Conservation (phyloP, 2,888 invertebrate genomes). For the Ennomos fuscantarius region DNA sequence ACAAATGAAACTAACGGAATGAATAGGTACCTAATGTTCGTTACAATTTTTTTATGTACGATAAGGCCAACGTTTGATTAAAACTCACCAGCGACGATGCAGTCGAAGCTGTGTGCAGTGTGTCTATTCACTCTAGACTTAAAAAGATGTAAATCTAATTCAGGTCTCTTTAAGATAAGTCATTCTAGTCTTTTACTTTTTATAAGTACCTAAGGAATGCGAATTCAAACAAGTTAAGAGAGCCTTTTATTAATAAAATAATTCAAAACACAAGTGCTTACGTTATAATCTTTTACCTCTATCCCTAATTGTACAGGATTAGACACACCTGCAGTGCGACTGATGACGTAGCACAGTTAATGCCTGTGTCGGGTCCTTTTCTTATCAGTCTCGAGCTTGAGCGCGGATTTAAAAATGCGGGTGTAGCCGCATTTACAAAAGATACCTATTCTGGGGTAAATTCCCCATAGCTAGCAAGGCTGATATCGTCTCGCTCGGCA, state of each 20-base stretch:
- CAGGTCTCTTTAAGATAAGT: too few relatives aligned
- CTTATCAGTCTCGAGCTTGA: conserved; percentile 17
- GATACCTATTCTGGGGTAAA: conserved; percentile 57
- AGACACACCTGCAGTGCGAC: conserved; percentile 22
- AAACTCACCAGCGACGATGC: too few relatives aligned
- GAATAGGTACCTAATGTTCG: too few relatives aligned
- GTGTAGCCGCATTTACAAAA: conserved; percentile 30
- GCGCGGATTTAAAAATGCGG: conserved; percentile 21
- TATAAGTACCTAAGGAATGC: background rate
- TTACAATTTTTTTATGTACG: too few relatives aligned
- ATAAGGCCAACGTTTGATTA: too few relatives aligned
- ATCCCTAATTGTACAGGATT: conserved; percentile 7
- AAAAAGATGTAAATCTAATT: too few relatives aligned
- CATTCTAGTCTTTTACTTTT: too few relatives aligned
- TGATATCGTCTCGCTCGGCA: conserved; percentile 46
- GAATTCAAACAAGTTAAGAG: too few relatives aligned
- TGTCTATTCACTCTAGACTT: too few relatives aligned
- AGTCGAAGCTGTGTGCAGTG: too few relatives aligned
- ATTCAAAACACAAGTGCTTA: conserved; percentile 9
- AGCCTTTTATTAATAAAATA: background rate
- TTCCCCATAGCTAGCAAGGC: conserved; percentile 59
- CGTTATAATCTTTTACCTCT: conserved; percentile 1
- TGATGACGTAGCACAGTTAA: conserved; percentile 22
- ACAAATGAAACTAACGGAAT: too few relatives aligned
- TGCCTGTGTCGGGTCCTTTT: conserved; percentile 22